These are phyloP conservation scores for Sciurus niger DNA, from an alignment of 2,113 vertebrate genomes.

Conservation along the genomic window DNA sequence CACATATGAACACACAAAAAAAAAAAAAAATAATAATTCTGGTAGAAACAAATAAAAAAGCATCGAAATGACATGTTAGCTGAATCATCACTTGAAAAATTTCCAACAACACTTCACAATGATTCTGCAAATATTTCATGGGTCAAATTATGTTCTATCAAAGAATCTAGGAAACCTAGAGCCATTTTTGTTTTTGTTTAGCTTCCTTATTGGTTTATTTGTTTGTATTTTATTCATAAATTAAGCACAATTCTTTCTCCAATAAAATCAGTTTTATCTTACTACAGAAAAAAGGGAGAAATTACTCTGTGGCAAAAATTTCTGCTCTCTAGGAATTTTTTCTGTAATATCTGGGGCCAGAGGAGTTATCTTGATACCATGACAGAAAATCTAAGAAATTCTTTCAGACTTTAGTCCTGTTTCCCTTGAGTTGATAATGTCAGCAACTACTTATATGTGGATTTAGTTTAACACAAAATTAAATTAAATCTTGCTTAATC, in stretches of 20 bases:
- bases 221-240: background rate
- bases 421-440: background rate
- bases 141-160: background rate
- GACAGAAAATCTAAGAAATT: background rate
- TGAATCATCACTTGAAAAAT: background rate
- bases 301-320: background rate
- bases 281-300: background rate
- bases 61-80: background rate
- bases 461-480: background rate
- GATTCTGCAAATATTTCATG: background rate
- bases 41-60: background rate
- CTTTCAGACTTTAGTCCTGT: background rate
- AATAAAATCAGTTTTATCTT: background rate
- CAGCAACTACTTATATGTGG: background rate
- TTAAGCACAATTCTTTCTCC: background rate
- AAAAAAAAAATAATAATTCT: too few relatives aligned
- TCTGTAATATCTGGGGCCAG: background rate
- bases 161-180: background rate
- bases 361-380: background rate
- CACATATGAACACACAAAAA: too few relatives aligned
- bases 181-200: background rate
- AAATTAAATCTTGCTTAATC: background rate
- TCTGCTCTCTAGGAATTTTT: background rate
- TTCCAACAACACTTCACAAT: background rate
- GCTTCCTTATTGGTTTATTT: background rate